Evolutionary conservation across 2,888 invertebrate species (phyloP).

Genomic region (Drosophila neonasuta): DNA sequence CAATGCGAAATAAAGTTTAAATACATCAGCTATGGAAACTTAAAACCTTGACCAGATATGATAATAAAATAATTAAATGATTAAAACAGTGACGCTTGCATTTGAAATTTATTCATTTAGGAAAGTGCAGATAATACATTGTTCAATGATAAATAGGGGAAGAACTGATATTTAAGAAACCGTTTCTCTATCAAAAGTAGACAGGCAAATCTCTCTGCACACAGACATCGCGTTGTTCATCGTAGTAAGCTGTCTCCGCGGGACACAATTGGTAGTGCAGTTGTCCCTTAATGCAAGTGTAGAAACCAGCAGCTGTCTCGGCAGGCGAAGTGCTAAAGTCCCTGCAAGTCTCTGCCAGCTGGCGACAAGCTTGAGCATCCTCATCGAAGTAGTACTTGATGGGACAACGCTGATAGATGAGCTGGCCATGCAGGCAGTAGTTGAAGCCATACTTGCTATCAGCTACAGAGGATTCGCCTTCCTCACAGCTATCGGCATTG

Average conservation of each 20-base stretch:
- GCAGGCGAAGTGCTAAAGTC: conserved; percentile 9
- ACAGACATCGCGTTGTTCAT: conserved; percentile 7
- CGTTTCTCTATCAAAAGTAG: not conserved
- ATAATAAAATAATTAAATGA: not conserved
- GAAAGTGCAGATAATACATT: no score
- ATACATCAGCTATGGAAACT: no score
- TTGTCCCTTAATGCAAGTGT: conserved; percentile 11
- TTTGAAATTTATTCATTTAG: not conserved
- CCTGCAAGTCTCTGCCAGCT: conserved; percentile 1
- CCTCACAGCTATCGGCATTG: conserved; percentile 4
- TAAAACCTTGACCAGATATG: not conserved
- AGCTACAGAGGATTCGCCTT: not conserved
- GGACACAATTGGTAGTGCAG: not conserved
- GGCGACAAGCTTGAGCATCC: not conserved
- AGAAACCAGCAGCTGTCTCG: not conserved
- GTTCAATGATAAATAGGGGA: no score
- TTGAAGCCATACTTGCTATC: conserved; percentile 7
- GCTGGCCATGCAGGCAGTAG: conserved; percentile 9
- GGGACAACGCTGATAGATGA: conserved; percentile 19
- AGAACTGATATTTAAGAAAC: no score
- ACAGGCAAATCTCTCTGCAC: not conserved
- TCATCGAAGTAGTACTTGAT: conserved; percentile 8
- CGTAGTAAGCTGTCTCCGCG: not conserved
- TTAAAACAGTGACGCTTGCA: not conserved
- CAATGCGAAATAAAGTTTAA: not conserved